Evolutionary conservation across 2,113 vertebrate genomes (phyloP), one percentile per base, ranked within the genome.

Genomic region (Macrotis lagotis): DNA sequence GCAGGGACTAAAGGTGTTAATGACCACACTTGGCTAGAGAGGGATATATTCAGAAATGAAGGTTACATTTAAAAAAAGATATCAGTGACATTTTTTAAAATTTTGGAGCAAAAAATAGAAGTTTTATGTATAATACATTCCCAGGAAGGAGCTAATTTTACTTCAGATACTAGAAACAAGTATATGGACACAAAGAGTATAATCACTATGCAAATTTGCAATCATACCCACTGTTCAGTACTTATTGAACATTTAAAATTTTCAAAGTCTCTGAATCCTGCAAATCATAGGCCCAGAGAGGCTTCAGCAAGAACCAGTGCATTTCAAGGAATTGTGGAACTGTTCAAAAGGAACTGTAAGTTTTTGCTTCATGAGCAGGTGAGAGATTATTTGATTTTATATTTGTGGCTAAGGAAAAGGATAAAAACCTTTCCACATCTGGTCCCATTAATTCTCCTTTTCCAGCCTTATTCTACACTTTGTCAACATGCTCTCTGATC

Each of bases 131-230:
- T 0, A 55, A 55, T 9, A 93, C 53, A 49, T 91, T 91, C 48
- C 51, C 28, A 94, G 31, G 25, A 74, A 89, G 59, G 48, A 25
- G 1, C 0, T 49, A 48, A 89, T 96, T 94, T 25, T 96, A 28
- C 12, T 66, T 66, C 31, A 66, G 74, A 92, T 96, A 92, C 93
- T 19, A 94, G 24, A 90, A 93, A 53, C 92, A 28, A 96, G 88
- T 91, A 59, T n/a, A 92, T 59, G 93, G 53, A 55, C 26, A 95
- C 53, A 89, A 11, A 51, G 88, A 50, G 37, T 91, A 24, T 93
- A 93, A n/a, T 89, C 31, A 66, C 25, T 90, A 1, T 92, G 59
- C n/a, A 51, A 92, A 88, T 94, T 95, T 89, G n/a, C 88, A 95
- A 74, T 51, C 44, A 94, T 94, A 92, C 12, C 47, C 31, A 90